Conservation (phyloP, 1,140 invertebrate species). For the Venustaconcha ellipsiformis region DNA sequence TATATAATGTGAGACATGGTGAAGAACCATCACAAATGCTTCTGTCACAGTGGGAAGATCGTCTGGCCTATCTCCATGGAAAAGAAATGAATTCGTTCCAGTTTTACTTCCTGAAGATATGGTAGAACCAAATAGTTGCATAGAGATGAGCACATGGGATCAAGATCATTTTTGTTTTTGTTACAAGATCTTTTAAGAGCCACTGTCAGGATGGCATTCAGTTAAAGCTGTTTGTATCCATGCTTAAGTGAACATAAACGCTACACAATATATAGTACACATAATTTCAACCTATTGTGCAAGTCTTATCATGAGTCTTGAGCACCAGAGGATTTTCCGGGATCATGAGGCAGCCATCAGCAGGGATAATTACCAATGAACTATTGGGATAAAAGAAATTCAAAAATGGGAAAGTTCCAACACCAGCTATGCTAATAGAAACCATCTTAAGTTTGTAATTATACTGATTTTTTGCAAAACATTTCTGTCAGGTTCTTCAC, state of each 20-base stretch:
- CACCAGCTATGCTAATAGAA: no score
- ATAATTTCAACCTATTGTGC: constrained; percentile 3
- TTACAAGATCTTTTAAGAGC: no score
- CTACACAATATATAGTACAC: constrained; percentile 4
- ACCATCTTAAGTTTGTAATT: no score
- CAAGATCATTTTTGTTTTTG: background rate
- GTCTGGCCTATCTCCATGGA: no score
- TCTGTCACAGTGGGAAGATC: no score
- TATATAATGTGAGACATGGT: no score
- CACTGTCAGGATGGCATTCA: no score
- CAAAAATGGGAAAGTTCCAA: background rate
- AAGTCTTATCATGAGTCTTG: constrained; percentile 1
- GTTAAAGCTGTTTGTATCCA: no score
- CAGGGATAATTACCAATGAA: constrained; percentile 15
- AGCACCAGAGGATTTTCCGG: constrained; percentile 2
- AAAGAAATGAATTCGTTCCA: no score
- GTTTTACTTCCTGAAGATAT: background rate
- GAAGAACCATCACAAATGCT: no score
- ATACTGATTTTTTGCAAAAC: no score
- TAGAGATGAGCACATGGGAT: background rate
- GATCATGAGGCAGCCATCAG: constrained; percentile 9
- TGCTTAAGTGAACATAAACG: background rate
- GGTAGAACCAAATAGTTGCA: background rate
- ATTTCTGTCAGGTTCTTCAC: no score
- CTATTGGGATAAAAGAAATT: constrained; percentile 1